Evolutionary conservation across 2,888 invertebrate genomes (phyloP).

Genomic region (Macrophya annulata): DNA sequence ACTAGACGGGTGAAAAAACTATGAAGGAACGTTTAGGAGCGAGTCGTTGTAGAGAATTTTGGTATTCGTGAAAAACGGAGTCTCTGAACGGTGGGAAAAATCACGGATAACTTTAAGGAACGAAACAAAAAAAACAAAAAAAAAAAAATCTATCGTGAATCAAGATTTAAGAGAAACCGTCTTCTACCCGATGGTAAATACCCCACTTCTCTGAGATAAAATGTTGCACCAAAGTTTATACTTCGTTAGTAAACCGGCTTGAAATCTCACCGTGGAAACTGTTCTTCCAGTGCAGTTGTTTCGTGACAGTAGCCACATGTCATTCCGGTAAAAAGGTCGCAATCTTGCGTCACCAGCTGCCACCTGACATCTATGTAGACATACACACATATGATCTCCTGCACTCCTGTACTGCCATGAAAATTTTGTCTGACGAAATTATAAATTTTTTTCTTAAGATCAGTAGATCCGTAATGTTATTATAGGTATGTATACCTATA

Average conservation of each 20-base stretch:
- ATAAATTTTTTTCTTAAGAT: slow-evolving; percentile 1
- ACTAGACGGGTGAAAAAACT: slow-evolving; percentile 4
- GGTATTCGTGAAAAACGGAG: slow-evolving; percentile 11
- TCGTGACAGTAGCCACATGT: slow-evolving; percentile 50
- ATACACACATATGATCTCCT: background rate
- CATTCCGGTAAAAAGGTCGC: slow-evolving; percentile 49
- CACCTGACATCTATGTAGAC: slow-evolving; percentile 37
- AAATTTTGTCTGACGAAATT: slow-evolving; percentile 27
- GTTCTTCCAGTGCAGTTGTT: slow-evolving; percentile 42
- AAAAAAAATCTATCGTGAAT: background rate
- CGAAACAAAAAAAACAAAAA: background rate
- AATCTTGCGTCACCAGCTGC: slow-evolving; percentile 50
- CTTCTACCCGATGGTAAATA: slow-evolving; percentile 18
- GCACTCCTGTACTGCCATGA: slow-evolving; percentile 6
- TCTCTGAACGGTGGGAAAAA: background rate
- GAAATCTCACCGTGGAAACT: slow-evolving; percentile 43
- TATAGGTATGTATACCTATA: too few relatives aligned
- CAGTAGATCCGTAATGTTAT: background rate
- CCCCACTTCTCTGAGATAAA: slow-evolving; percentile 33
- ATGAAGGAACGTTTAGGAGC: background rate
- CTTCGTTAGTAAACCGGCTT: slow-evolving; percentile 52
- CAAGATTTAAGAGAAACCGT: slow-evolving; percentile 22
- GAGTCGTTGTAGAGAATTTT: background rate
- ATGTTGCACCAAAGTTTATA: slow-evolving; percentile 46
- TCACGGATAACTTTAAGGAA: slow-evolving; percentile 11